These are phyloP conservation scores for Epinephelus moara DNA, from an alignment of 2,113 vertebrate genomes.

Conservation along the genomic window DNA sequence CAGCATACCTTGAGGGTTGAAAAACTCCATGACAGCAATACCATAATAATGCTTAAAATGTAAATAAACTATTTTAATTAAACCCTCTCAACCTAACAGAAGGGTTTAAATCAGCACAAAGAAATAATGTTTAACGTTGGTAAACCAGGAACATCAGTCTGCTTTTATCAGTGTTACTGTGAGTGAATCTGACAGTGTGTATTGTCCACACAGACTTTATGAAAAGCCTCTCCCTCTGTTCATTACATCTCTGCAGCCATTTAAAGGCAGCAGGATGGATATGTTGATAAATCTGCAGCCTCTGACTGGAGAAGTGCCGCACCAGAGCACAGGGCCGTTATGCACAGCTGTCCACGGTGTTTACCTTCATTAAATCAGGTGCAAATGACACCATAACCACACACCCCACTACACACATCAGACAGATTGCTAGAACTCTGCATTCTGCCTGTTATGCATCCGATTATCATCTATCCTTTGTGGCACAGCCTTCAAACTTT, in stretches of 20 bases:
- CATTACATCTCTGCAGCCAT: not conserved
- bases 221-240: not conserved
- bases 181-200: not conserved
- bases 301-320: not conserved
- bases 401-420: not conserved
- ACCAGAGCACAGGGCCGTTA: not conserved
- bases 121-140: too few species aligned
- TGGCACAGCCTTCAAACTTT: not conserved
- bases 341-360: not conserved
- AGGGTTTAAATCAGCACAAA: too few species aligned
- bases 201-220: not conserved
- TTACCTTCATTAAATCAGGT: constrained; percentile 1
- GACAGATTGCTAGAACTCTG: not conserved
- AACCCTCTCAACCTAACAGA: too few species aligned
- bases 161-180: too few species aligned
- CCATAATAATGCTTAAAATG: too few species aligned
- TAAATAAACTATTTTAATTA: too few species aligned
- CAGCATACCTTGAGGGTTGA: not conserved
- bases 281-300: not conserved
- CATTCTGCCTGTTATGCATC: not conserved
- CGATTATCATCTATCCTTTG: not conserved
- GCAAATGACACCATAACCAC: not conserved
- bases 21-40: too few species aligned
- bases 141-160: too few species aligned
- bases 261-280: not conserved